Base-by-base conservation (phyloP, 2,888 invertebrate genomes). In the Thecocarcelia acutangulata region DNA sequence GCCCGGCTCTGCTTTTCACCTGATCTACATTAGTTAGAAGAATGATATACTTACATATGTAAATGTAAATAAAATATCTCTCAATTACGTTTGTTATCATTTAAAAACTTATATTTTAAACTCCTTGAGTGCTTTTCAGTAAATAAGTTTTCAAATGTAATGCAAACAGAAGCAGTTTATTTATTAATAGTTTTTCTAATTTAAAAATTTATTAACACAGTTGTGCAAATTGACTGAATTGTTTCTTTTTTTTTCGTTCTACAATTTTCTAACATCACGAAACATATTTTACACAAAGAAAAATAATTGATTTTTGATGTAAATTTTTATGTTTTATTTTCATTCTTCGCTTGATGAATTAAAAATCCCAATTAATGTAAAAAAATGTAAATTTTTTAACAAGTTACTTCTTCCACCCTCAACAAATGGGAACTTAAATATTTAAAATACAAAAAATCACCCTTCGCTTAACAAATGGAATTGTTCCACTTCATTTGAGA, bases 401-500 rank as follows among this genome's bases (percentile, higher is more conserved):
- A 69, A 77, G 73, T 64, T 70, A 33, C 44, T 40, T 61, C 48
- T 48, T 50, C 63, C 37, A 72, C 77, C 77, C 70, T 70, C 44
- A 70, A 70, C 70, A 56, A n/a, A 54, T 28, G 3, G 15, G n/a
- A 59, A 48, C 17, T 33, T 40, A 12, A 28, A 33, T 5, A 17
- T 42, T 24, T 17, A 21, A 58, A 69, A 69, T 69, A 46, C 59
- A 77, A 63, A 66, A 50, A 63, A 75, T 66, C 70, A 69, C 50
- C 70, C 76, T 59, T 59, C 70, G 72, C 70, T 64, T 59, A 50
- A 21, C 63, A 75, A 66, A 73, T 68, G 61, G 56, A 74, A 74
- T 74, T 69, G 52, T 82, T 82, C 46, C 73, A 42, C 68, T 64
- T 82, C 73, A 82, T 77, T 82, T 69, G 64, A 52, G 63, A 69